phyloP scores from a whole-genome alignment of 2,113 vertebrate genomes.

The Varanus komodoensis region DNA sequence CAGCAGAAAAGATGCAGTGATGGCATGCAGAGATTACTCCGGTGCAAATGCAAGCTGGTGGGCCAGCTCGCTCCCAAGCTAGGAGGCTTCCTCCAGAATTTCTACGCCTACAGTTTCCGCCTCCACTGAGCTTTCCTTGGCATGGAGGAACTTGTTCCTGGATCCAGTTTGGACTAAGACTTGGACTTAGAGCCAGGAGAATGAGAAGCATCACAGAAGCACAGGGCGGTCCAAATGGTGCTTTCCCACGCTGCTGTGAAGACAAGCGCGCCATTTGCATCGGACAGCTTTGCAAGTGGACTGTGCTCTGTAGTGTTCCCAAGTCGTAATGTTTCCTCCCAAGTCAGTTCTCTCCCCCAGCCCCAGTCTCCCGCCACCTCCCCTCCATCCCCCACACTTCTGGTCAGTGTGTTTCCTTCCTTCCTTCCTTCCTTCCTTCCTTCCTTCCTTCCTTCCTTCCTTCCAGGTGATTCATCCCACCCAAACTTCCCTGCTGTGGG shows the following conservation, averaged over 20 bases:
- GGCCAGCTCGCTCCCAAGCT: background rate
- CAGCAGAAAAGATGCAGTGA: background rate
- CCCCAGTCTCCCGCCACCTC: background rate
- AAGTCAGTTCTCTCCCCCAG: constrained; percentile 56
- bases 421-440: constrained; percentile 79
- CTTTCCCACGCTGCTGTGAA: constrained; percentile 1
- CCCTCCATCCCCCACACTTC: constrained; percentile 64
- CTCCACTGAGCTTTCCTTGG: background rate
- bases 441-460: constrained; percentile 51
- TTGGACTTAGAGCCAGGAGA: background rate
- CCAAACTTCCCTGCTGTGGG: constrained; percentile 71
- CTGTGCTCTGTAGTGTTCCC: constrained; percentile 63
- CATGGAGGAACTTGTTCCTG: background rate
- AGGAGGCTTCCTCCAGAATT: background rate
- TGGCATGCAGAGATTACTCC: background rate
- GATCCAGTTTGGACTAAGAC: background rate
- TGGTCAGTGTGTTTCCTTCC: constrained; percentile 72
- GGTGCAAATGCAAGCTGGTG: background rate
- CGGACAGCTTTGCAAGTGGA: constrained; percentile 64
- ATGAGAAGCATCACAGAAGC: background rate
- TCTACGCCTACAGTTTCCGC: background rate
- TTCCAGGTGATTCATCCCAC: constrained; percentile 81
- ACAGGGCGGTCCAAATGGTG: constrained; percentile 8
- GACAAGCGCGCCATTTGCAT: constrained; percentile 45
- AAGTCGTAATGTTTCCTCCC: constrained; percentile 60